Percentiles rank a stretch among this genome's conserved stretches.
phyloP scores from a whole-genome alignment of 2,888 invertebrate genomes.

The Asteroscopus sphinx region DNA sequence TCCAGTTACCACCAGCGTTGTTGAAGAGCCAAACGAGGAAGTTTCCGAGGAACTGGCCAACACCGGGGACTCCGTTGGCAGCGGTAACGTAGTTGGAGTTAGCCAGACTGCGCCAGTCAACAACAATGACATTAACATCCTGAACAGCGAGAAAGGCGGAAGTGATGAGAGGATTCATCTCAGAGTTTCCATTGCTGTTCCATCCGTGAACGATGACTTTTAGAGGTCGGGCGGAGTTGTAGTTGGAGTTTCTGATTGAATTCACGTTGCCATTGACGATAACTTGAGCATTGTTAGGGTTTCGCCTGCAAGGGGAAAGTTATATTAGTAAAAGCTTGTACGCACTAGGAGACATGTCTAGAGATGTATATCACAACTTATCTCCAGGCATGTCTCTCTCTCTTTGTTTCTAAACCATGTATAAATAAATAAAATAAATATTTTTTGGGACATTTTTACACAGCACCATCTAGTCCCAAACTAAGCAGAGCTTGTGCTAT shows the following conservation, averaged over 20 bases:
- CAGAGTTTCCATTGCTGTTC: constrained; percentile 72
- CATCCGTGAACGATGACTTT: constrained; percentile 79
- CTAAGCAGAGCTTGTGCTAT: too few relatives aligned
- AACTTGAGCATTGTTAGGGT: constrained; percentile 64
- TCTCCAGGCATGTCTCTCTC: too few relatives aligned
- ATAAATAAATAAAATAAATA: too few relatives aligned
- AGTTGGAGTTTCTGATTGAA: constrained; percentile 68
- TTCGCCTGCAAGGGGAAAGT: constrained; percentile 60
- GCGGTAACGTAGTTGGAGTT: constrained; percentile 62
- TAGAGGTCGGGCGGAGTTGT: constrained; percentile 62
- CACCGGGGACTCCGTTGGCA: constrained; percentile 66
- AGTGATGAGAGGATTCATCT: constrained; percentile 68
- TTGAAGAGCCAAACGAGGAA: constrained; percentile 77
- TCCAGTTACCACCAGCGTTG: constrained; percentile 75
- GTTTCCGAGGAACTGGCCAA: constrained; percentile 73
- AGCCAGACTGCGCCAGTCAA: constrained; percentile 75
- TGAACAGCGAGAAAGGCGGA: constrained; percentile 71
- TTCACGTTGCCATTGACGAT: constrained; percentile 68
- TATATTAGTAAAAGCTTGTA: background rate
- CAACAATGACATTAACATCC: constrained; percentile 75
- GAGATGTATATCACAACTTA: background rate
- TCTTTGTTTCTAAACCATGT: too few relatives aligned
- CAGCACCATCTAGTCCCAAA: too few relatives aligned
- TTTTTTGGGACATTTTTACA: too few relatives aligned
- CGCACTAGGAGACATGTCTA: background rate